Evolutionary conservation across 2,888 invertebrate species (phyloP), one percentile per base, ranked within the genome.

Genomic region (Hirudinaria manillensis): DNA sequence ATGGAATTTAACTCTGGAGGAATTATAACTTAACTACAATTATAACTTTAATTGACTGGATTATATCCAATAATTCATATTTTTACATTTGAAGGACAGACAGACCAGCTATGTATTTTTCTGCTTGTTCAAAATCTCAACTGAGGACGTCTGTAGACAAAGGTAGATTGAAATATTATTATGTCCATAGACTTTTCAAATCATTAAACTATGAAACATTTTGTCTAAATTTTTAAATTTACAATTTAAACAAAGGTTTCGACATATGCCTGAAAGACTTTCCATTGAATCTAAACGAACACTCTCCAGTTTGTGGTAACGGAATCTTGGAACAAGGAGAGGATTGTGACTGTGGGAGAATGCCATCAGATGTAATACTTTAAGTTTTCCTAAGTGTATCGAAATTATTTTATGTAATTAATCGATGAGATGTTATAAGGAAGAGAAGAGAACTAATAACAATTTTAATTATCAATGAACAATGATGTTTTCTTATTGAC

Each of bases 271-370:
- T 73, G 45, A 32, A 61, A 24, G 36, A 73, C 38, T n/a, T 65
- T 29, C 73, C 73, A 21, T 19, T 27, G 27, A 65, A 19, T 29
- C n/a, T 34, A n/a, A 65, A 65, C 34, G 24, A 73, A 16, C 36
- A 65, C 45, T 24, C 36, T 51, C 34, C 73, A 21, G 65, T 73
- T 24, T 73, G 73, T 65, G 73, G 73, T 16, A 73, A 73, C 55
- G 73, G 73, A 34, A 65, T 73, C 16, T 13, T 73, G 16, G 73
- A 73, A 55, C n/a, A 19, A 19, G 73, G 73, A 29, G 73, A 73
- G 65, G 38, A 61, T 21, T 73, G 73, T 65, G 73, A 73, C 65
- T 73, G 73, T 65, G 73, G 73, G 1, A 73, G 73, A 34, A 61
- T 61, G 61, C 61, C 61, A 29, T 61, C 29, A 10, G 61, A 61